Base-by-base conservation (phyloP, 2,797 vertebrate species). In the Xiphophorus birchmanni region DNA sequence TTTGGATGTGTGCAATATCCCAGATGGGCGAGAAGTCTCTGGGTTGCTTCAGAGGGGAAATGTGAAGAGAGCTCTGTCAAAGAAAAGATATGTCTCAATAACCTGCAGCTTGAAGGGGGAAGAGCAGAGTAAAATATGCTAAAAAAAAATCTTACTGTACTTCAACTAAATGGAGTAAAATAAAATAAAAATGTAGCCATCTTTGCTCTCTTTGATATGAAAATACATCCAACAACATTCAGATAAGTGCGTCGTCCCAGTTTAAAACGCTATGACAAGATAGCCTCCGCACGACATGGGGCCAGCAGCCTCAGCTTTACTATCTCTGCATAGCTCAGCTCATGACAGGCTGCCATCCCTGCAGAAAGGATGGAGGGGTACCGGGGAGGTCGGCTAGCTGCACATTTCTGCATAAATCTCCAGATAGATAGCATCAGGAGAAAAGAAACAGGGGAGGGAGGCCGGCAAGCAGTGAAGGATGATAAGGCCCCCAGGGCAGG, bases 371-470 rank as follows among this genome's bases (percentile, higher is more conserved):
- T 94, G 91, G 93, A 94, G 90, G 83, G 88, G 91, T 90, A 91
- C 92, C 85, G 78, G 82, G 84, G 91, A 94, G 92, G 94, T 94
- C 88, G 92, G 90, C 91, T 80, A 84, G 90, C 91, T 90, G 90
- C 92, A 93, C 91, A 94, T 93, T 92, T 93, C 93, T 93, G 92
- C 93, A 93, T 95, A 95, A 94, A 95, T 93, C 93, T 95, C 91
- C 86, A 89, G 91, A 91, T 86, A 94, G 93, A 95, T 94, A 94
- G 92, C 91, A 94, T 94, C 91, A 88, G 94, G 87, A 91, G 89
- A 87, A 86, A 89, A 92, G 92, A 84, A 87, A 84, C 88, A 90
- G 90, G 90, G 83, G 85, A 90, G 90, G 88, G 85, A 89, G 90
- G 90, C 85, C 88, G 81, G 92, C 92, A 91, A 92, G 93, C 93